A percentile compares a stretch with the other conserved stretches of the same genome.
These are phyloP conservation scores for Criorhina ranunculi DNA, from an alignment of 2,888 invertebrate species.

Conservation along the genomic window DNA sequence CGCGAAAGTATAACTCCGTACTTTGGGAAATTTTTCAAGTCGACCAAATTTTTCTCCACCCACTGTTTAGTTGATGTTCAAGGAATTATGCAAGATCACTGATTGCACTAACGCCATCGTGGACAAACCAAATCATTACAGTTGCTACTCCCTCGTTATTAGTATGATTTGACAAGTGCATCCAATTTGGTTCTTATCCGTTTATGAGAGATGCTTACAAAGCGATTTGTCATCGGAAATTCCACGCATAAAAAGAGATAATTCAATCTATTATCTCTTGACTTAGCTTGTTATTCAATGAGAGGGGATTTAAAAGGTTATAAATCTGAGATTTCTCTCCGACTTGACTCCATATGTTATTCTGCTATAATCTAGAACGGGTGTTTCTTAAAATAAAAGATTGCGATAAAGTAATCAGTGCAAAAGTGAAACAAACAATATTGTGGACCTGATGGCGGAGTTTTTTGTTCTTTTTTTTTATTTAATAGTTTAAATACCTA, in stretches of 20 bases:
- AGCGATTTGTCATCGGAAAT: neutral
- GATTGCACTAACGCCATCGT: too few species aligned
- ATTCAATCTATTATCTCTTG: slow-evolving; percentile 10
- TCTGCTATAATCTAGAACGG: neutral
- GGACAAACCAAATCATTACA: too few species aligned
- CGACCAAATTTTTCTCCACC: slow-evolving; percentile 21
- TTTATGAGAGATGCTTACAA: neutral
- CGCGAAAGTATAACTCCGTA: too few species aligned
- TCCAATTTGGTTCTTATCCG: neutral
- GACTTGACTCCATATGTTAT: neutral
- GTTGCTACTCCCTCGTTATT: too few species aligned
- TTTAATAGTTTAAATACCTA: too few species aligned
- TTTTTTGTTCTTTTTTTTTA: too few species aligned
- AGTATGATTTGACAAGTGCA: neutral
- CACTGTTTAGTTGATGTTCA: too few species aligned
- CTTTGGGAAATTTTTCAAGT: slow-evolving; percentile 10
- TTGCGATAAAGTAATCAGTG: neutral
- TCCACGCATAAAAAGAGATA: neutral
- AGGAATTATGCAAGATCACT: too few species aligned
- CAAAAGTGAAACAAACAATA: too few species aligned
- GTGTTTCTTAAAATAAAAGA: neutral
- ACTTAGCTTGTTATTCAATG: neutral
- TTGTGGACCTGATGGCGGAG: too few species aligned
- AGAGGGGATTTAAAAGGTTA: neutral
- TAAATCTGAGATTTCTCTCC: neutral